phyloP scores from a whole-genome alignment of 2,113 vertebrate genomes.

The Brienomyrus longianalis region DNA sequence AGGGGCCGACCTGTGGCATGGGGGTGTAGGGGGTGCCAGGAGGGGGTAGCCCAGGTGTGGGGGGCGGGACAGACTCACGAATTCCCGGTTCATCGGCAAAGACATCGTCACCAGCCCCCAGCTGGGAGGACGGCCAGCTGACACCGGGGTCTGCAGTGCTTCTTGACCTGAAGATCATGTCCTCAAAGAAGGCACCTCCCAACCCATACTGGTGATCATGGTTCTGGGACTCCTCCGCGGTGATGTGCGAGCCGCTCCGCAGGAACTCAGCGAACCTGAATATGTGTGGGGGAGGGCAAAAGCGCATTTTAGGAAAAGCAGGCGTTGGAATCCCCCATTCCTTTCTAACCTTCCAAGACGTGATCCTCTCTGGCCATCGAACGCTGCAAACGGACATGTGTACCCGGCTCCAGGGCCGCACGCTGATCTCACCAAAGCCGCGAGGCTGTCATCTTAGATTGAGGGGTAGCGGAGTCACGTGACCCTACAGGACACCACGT shows the following conservation, averaged over 20 bases:
- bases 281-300: too few relatives aligned
- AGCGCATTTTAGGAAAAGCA: background rate
- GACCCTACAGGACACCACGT: background rate
- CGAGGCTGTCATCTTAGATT: background rate
- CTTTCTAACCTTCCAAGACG: background rate
- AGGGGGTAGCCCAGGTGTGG: background rate
- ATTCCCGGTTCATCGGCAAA: slow-evolving; percentile 25
- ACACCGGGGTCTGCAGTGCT: background rate
- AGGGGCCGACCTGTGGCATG: background rate
- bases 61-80: background rate
- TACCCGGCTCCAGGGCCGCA: background rate
- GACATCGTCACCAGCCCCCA: slow-evolving; percentile 3
- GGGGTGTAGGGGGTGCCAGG: background rate
- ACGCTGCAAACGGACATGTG: background rate
- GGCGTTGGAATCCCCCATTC: background rate
- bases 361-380: background rate
- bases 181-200: slow-evolving; percentile 59
- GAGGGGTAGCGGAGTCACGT: background rate
- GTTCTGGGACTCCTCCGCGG: slow-evolving; percentile 48
- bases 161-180: slow-evolving; percentile 51
- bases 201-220: slow-evolving; percentile 54
- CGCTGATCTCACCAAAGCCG: background rate
- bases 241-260: slow-evolving; percentile 58
- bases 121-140: background rate
- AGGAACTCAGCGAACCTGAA: slow-evolving; percentile 72